Conservation (phyloP, 2,888 invertebrate genomes). For the Patella depressa region DNA sequence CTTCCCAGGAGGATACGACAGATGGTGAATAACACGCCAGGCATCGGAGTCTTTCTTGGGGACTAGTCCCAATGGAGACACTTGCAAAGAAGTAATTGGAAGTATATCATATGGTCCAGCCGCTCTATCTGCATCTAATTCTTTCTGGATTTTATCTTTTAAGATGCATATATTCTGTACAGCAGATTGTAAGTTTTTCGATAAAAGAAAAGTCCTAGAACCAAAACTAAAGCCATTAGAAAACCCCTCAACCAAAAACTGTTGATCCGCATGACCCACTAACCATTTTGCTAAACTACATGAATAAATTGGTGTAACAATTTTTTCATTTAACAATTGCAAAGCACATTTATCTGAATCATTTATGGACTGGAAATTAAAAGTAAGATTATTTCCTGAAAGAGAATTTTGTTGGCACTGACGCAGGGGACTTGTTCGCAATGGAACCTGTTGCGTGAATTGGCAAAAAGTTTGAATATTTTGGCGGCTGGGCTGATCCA, state of each 20-base stretch:
- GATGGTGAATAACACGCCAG: neutral
- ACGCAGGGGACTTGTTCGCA: too few relatives aligned
- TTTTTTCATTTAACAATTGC: too few relatives aligned
- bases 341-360: too few relatives aligned
- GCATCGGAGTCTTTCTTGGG: neutral
- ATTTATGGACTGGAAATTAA: too few relatives aligned
- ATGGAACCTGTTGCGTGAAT: too few relatives aligned
- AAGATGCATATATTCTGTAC: slow-evolving; percentile 5
- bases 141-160: slow-evolving; percentile 10
- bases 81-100: too few relatives aligned
- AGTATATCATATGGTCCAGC: slow-evolving; percentile 17
- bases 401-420: too few relatives aligned
- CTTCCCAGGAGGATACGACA: neutral
- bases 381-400: too few relatives aligned
- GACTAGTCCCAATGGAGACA: neutral
- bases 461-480: neutral
- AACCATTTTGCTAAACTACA: too few relatives aligned
- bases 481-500: neutral
- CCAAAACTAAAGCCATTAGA: slow-evolving; percentile 12
- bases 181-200: neutral
- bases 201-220: neutral
- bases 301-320: too few relatives aligned
- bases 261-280: neutral
- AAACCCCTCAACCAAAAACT: slow-evolving; percentile 15
- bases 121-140: neutral